Evolutionary conservation across 2,113 vertebrate species (phyloP), one percentile per base, ranked within the genome.

Genomic region (Tenebrosternarchus preto): DNA sequence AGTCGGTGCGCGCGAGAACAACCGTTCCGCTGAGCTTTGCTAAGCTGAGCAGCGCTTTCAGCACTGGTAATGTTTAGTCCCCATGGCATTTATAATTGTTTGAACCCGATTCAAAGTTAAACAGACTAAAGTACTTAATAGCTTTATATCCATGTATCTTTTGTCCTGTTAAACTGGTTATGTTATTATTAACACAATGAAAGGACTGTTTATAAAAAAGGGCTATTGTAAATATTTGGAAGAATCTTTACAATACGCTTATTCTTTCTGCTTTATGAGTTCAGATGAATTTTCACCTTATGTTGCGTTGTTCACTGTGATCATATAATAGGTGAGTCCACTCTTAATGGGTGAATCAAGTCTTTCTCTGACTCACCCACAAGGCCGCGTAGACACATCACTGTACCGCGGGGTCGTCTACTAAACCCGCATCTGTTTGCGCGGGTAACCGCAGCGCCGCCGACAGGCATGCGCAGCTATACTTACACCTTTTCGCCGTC

Each of bases 361-460:
- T 73, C 57, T 36, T 24, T n/a, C 25, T 57, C 17, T 66, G 71
- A 80, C 72, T 82, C 72, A 82, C 73, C 75, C 73, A 76, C 17
- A 17, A 82, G 72, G 72, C 72, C 67, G 16, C 55, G 43, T 60
- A 66, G 33, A 31, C 63, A 69, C 59, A 73, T 71, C 63, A 24
- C 68, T 33, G 63, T 46, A 61, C 46, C 75, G 36, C 72, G 67
- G 72, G 80, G 67, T 76, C 80, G 80, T 79, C 80, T 78, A n/a
- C 80, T 68, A 72, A 85, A 67, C 69, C 76, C 80, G 79, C 68
- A 75, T 59, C 76, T 82, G 80, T 83, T 79, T 82, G 39, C 66
- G 22, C 73, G 59, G 63, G 20, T 16, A 22, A 79, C 80, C 73
- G 61, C 81, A 82, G 70, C 46, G 46, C 80, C 74, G 29, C 39